These are phyloP conservation scores for Xerus rutilus DNA, from an alignment of 2,797 vertebrate genomes.

Conservation along the genomic window DNA sequence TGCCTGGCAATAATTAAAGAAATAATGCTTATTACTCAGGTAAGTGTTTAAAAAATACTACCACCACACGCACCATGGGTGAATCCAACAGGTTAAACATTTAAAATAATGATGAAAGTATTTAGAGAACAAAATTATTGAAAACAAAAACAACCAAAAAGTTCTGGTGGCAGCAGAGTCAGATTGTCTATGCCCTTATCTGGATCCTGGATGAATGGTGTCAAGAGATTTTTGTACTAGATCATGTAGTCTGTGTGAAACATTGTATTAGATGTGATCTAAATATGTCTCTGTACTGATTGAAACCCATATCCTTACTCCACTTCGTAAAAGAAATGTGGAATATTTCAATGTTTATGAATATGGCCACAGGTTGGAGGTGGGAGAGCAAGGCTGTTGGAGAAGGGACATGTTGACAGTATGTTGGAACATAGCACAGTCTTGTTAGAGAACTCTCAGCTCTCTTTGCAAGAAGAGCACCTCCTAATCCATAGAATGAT, in stretches of 20 bases:
- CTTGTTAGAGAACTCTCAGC: slow-evolving; percentile 64
- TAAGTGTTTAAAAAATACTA: background rate
- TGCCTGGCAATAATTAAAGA: slow-evolving; percentile 41
- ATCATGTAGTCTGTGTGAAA: background rate
- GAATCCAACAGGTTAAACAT: background rate
- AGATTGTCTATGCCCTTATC: background rate
- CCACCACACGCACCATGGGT: background rate
- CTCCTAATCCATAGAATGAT: slow-evolving; percentile 60
- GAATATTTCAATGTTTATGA: slow-evolving; percentile 59
- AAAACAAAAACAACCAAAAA: background rate
- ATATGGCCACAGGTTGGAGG: background rate
- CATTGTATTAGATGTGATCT: slow-evolving; percentile 15
- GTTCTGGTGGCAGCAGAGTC: background rate
- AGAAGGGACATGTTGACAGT: background rate
- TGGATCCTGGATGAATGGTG: background rate
- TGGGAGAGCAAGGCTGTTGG: background rate
- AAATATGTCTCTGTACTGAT: slow-evolving; percentile 32
- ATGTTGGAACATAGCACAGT: slow-evolving; percentile 51
- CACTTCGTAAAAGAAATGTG: slow-evolving; percentile 54
- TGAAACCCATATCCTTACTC: slow-evolving; percentile 16
- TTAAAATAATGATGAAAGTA: background rate
- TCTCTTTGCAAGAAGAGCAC: slow-evolving; percentile 38
- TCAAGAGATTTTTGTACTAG: background rate
- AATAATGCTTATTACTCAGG: background rate
- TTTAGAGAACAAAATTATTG: background rate